Evolutionary conservation across 2,113 vertebrate genomes (phyloP), one percentile per base, ranked within the genome.

Genomic region (Kobus ellipsiprymnus): DNA sequence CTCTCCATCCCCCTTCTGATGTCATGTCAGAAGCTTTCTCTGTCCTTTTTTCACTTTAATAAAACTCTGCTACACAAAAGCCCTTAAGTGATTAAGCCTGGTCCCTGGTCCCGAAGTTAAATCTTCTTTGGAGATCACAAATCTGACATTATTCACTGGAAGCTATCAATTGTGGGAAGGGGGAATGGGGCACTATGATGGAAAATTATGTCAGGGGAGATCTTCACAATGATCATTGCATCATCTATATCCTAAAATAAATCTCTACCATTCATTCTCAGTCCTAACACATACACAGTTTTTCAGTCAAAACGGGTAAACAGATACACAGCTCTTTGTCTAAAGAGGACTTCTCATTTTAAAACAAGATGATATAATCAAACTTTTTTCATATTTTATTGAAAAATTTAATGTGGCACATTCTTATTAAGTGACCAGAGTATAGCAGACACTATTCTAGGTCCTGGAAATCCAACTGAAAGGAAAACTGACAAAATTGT

Each of bases 191-290:
- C 15, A 12, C 23, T 74, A 1, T 21, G 14, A 52, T 77, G 52
- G 29, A 64, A 44, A 46, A 33, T 21, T 48, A 8, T 52, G 40
- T 23, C 64, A 21, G 1, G 1, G 0, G 1, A 54, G 1, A 8
- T 21, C 6, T 90, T 67, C 23, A 64, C 1, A 40, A 5, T 7
- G 6, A 29, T 33, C 14, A 46, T 7, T 77, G 5, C 36, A 67
- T 52, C 21, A 21, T 87, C 15, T 13, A 25, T 1, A 59, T 12
- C 19, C 25, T 44, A 33, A 48, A 81, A 48, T 30, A 81, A 71
- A n/a, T 71, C 15, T 90, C 40, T 50, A 40, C 7, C 17, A 33
- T 85, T 15, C 54, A 29, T 52, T 64, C 60, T 57, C 30, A 52
- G 1, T 30, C 11, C 46, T 62, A 85, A 48, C 12, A 29, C 33